phyloP scores from a whole-genome alignment of 2,113 vertebrate species.

The Lampris incognitus region DNA sequence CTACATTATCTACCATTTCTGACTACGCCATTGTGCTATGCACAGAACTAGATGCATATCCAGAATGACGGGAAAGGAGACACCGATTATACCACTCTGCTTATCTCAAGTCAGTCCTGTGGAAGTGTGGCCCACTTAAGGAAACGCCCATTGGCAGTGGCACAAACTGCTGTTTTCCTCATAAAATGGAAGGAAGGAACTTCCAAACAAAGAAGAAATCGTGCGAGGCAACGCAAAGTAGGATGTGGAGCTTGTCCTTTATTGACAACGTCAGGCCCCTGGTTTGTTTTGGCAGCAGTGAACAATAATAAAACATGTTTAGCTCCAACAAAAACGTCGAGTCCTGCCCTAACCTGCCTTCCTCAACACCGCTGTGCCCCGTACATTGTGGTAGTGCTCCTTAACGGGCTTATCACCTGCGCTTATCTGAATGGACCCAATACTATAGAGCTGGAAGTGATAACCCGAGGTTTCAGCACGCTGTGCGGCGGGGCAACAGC shows the following conservation, averaged over 20 bases:
- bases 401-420: conserved; percentile 17
- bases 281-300: too few relatives aligned
- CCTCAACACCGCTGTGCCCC: neutral
- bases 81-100: conserved; percentile 48
- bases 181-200: conserved; percentile 62
- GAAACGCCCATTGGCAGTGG: conserved; percentile 40
- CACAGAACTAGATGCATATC: conserved; percentile 37
- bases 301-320: too few relatives aligned
- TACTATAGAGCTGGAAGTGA: conserved; percentile 38
- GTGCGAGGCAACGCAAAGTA: too few relatives aligned
- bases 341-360: too few relatives aligned
- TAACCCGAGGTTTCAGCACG: conserved; percentile 33
- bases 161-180: conserved; percentile 64
- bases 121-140: conserved; percentile 8
- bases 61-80: conserved; percentile 28
- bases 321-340: too few relatives aligned
- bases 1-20: conserved; percentile 24
- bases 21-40: conserved; percentile 24
- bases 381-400: neutral
- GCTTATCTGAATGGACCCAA: conserved; percentile 51
- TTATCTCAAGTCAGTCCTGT: conserved; percentile 44
- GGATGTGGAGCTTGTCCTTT: too few relatives aligned
- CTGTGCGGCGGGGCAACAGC: conserved; percentile 53
- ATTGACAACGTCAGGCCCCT: too few relatives aligned
- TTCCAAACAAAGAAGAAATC: conserved; percentile 37